These are phyloP conservation scores for Choreutis nemorana DNA, from an alignment of 2,888 invertebrate species.

Conservation along the genomic window DNA sequence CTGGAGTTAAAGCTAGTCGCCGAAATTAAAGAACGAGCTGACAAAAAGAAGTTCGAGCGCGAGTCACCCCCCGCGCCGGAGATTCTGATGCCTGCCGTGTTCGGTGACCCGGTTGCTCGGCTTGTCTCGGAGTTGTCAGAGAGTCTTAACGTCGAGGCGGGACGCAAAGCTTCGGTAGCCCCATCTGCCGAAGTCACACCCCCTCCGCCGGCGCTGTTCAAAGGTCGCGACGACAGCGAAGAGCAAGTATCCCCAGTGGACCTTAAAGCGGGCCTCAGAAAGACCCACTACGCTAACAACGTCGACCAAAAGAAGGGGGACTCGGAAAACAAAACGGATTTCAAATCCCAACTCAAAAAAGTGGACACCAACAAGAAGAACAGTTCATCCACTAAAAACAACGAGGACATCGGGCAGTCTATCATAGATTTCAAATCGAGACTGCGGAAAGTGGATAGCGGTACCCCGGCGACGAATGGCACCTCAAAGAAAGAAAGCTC, in stretches of 20 bases:
- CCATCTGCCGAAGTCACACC: slow-evolving; percentile 22
- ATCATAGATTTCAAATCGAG: slow-evolving; percentile 87
- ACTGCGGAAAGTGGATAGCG: slow-evolving; percentile 79
- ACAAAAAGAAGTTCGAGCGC: slow-evolving; percentile 68
- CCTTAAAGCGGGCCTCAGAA: slow-evolving; percentile 58
- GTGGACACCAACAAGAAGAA: slow-evolving; percentile 74
- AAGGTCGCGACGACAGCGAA: slow-evolving; percentile 23
- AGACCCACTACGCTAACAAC: slow-evolving; percentile 30
- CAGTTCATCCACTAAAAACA: slow-evolving; percentile 54
- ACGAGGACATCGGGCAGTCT: slow-evolving; percentile 60
- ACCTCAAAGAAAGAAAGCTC: slow-evolving; percentile 20
- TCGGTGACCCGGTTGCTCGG: slow-evolving; percentile 79
- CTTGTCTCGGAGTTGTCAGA: slow-evolving; percentile 86
- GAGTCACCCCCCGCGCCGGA: slow-evolving; percentile 55
- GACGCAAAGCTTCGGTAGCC: slow-evolving; percentile 19
- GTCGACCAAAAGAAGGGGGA: slow-evolving; percentile 25
- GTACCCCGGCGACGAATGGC: slow-evolving; percentile 33
- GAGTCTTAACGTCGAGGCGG: slow-evolving; percentile 74
- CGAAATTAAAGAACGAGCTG: slow-evolving; percentile 83
- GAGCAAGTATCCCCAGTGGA: slow-evolving; percentile 46
- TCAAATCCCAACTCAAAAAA: slow-evolving; percentile 76
- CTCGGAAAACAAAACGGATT: slow-evolving; percentile 41
- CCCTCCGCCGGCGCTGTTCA: slow-evolving; percentile 13
- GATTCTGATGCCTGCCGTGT: slow-evolving; percentile 22
- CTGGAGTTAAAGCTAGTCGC: slow-evolving; percentile 81